Conservation (phyloP, 2,888 invertebrate genomes). For the Dynastes grantii region DNA sequence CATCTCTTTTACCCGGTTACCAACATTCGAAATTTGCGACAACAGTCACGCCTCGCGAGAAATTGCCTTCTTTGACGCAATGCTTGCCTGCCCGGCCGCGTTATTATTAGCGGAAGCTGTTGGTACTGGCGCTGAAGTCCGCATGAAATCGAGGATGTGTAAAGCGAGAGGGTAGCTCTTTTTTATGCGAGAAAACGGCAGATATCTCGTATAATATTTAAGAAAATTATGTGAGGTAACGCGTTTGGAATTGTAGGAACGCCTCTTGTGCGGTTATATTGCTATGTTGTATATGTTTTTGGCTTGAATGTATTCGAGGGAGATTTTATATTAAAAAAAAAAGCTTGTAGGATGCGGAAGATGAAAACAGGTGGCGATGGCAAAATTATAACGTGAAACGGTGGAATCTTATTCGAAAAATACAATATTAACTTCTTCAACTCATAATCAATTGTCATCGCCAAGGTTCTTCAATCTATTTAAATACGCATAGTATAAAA, state of each 20-base stretch:
- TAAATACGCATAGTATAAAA: no score
- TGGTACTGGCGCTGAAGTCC: no score
- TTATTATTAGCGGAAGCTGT: slow-evolving; percentile 14
- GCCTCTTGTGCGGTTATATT: neutral
- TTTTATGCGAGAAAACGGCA: neutral
- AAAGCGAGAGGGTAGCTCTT: neutral
- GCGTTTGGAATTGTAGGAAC: slow-evolving; percentile 2
- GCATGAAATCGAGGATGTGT: neutral
- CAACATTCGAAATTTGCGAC: slow-evolving; percentile 17
- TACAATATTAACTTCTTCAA: neutral
- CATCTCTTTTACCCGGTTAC: neutral
- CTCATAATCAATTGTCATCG: no score
- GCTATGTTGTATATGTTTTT: neutral
- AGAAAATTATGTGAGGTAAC: slow-evolving; percentile 23
- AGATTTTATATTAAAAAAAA: slow-evolving; percentile 17
- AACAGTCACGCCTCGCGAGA: slow-evolving; percentile 42
- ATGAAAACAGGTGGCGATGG: neutral
- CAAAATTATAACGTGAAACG: neutral
- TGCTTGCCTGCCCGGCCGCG: neutral
- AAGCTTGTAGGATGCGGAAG: neutral
- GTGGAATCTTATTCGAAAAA: neutral
- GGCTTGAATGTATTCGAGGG: neutral
- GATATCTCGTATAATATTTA: slow-evolving; percentile 31
- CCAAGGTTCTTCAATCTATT: no score
- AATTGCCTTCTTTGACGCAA: slow-evolving; percentile 39